Conservation (phyloP, 2,113 vertebrate species). For the Chloroceryle aenea region DNA sequence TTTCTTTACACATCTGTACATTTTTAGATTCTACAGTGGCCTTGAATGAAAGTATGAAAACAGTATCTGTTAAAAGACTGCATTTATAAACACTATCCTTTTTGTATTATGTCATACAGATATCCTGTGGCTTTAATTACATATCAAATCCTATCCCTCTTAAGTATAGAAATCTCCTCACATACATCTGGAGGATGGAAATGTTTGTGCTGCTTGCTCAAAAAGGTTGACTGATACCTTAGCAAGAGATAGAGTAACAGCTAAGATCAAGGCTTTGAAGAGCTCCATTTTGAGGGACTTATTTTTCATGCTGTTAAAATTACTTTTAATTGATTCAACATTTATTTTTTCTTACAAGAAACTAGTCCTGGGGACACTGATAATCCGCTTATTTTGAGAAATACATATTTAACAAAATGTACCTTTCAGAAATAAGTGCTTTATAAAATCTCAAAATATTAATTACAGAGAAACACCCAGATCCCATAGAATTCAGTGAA, state of each 20-base stretch:
- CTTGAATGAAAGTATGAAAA: neutral
- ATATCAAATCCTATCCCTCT: neutral
- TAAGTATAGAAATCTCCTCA: neutral
- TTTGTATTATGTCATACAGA: neutral
- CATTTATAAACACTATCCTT: neutral
- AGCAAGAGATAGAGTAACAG: neutral
- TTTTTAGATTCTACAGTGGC: neutral
- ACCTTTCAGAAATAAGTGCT: neutral
- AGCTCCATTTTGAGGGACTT: neutral
- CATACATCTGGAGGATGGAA: neutral
- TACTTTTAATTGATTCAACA: neutral
- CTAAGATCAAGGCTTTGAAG: neutral
- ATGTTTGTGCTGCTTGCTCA: neutral
- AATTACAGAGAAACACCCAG: neutral
- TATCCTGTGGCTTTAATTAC: neutral
- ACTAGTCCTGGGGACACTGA: neutral
- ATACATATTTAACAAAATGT: neutral
- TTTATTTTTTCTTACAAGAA: neutral
- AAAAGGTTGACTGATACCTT: neutral
- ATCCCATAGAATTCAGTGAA: neutral
- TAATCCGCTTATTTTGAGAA: slow-evolving; percentile 16
- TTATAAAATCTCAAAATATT: neutral
- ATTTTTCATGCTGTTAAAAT: slow-evolving; percentile 37
- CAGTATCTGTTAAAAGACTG: neutral
- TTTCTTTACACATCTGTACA: neutral